A percentile compares a stretch with the other conserved stretches of the same genome.
These are phyloP conservation scores for Rallus crepitans DNA, from an alignment of 2,797 vertebrate species.

Conservation along the genomic window DNA sequence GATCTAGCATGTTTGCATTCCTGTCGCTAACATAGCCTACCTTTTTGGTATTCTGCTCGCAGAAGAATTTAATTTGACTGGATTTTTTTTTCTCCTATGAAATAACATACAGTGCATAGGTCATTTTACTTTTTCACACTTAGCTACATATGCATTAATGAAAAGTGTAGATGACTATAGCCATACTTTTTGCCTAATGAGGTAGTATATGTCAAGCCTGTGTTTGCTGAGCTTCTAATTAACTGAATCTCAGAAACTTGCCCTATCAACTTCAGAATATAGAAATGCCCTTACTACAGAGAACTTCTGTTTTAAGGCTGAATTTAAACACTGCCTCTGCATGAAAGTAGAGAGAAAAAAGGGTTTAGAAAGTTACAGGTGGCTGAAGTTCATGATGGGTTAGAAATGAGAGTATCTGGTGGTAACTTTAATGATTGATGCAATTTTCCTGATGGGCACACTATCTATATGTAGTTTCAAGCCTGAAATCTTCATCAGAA, in stretches of 20 bases:
- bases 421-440: neutral
- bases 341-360: neutral
- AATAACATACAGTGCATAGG: neutral
- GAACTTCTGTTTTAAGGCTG: neutral
- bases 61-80: neutral
- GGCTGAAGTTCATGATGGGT: neutral
- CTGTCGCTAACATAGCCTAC: neutral
- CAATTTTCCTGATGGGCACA: neutral
- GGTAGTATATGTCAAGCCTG: neutral
- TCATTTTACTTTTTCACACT: neutral
- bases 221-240: neutral
- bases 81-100: neutral
- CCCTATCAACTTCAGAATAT: neutral
- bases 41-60: neutral
- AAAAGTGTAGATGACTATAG: neutral
- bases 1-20: neutral
- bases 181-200: neutral
- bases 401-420: neutral
- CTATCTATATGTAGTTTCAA: neutral
- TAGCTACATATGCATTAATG: neutral
- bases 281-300: neutral
- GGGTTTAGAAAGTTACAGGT: neutral
- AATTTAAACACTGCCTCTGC: neutral
- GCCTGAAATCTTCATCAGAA: neutral
- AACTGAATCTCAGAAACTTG: neutral